Percentiles rank a stretch among this genome's conserved stretches.
These are phyloP conservation scores for Periophthalmus magnuspinnatus DNA, from an alignment of 2,797 vertebrate species.

Conservation along the genomic window DNA sequence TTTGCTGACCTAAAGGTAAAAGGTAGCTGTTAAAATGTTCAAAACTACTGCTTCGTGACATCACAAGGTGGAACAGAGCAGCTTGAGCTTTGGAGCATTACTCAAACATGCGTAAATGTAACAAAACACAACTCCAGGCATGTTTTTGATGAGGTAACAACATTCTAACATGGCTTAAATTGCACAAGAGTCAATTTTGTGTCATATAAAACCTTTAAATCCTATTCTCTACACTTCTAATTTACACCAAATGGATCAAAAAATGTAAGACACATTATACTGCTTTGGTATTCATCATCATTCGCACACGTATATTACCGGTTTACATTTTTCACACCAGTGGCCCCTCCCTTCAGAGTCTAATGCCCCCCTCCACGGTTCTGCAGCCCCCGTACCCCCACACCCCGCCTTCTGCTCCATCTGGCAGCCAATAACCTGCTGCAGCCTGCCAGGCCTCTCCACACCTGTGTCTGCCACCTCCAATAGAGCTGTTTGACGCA, in stretches of 20 bases:
- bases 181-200: too few relatives aligned
- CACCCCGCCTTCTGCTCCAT: constrained; percentile 74
- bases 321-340: constrained; percentile 24
- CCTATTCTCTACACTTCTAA: too few relatives aligned
- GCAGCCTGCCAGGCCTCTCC: constrained; percentile 67
- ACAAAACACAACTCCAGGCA: too few relatives aligned
- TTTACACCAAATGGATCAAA: too few relatives aligned
- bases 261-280: neutral
- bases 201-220: neutral
- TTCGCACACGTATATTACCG: neutral
- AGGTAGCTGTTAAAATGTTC: too few relatives aligned
- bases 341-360: constrained; percentile 38
- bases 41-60: too few relatives aligned
- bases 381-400: constrained; percentile 36
- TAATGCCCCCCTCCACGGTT: constrained; percentile 22
- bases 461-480: constrained; percentile 80
- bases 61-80: too few relatives aligned
- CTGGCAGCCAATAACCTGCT: constrained; percentile 77
- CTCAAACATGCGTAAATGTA: too few relatives aligned
- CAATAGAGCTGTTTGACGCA: constrained; percentile 74
- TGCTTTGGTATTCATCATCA: neutral
- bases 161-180: too few relatives aligned
- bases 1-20: too few relatives aligned
- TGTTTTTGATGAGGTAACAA: too few relatives aligned
- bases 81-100: too few relatives aligned